These are phyloP conservation scores for Geotrypetes seraphini DNA, from an alignment of 2,797 vertebrate species.

Conservation along the genomic window DNA sequence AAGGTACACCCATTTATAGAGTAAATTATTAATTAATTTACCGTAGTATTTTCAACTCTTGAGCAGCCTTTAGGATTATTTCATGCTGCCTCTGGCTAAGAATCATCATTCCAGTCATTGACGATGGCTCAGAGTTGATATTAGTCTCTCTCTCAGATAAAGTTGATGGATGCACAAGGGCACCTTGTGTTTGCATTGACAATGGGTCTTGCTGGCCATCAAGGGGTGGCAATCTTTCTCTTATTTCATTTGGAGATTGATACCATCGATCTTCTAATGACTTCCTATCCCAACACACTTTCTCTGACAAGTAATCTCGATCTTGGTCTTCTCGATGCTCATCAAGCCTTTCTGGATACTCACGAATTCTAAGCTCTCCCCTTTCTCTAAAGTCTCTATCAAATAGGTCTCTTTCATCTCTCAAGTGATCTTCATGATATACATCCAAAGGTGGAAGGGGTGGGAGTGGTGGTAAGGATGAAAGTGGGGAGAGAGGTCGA, in stretches of 20 bases:
- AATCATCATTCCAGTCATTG: constrained; percentile 74
- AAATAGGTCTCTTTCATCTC: constrained; percentile 66
- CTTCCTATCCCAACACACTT: constrained; percentile 56
- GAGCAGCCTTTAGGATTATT: constrained; percentile 96
- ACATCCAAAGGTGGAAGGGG: constrained; percentile 67
- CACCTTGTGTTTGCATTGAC: constrained; percentile 38
- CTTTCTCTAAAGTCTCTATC: constrained; percentile 68
- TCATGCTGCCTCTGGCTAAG: constrained; percentile 95
- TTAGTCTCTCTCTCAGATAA: constrained; percentile 52
- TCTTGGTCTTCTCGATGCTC: constrained; percentile 63
- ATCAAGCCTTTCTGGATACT: constrained; percentile 68
- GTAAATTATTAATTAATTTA: too few relatives aligned
- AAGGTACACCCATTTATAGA: too few relatives aligned
- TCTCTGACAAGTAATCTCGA: constrained; percentile 57
- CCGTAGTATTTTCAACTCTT: constrained; percentile 95
- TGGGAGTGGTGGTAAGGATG: constrained; percentile 54
- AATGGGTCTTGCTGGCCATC: constrained; percentile 43
- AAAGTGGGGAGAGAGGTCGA: too few relatives aligned
- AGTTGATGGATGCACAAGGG: constrained; percentile 45
- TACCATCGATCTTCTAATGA: constrained; percentile 57
- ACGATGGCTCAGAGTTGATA: constrained; percentile 56
- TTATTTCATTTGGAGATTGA: constrained; percentile 46
- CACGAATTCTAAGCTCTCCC: constrained; percentile 67
- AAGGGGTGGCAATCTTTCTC: constrained; percentile 41
- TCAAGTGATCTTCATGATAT: constrained; percentile 73